Percentiles rank a stretch among this genome's conserved stretches.
Evolutionary conservation across 2,888 invertebrate genomes (phyloP).

Genomic region (Lordiphosa andalusiaca): DNA sequence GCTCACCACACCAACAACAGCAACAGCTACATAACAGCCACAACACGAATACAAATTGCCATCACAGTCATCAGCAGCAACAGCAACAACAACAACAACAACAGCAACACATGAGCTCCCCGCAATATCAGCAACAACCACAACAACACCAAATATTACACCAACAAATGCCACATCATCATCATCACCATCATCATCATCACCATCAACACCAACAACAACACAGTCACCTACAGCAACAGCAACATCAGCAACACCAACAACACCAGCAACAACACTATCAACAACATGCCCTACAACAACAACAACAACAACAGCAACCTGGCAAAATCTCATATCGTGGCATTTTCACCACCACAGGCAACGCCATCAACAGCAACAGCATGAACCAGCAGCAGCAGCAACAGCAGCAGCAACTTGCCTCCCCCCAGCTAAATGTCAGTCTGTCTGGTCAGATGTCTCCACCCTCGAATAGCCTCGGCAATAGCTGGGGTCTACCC

Average conservation of each 20-base stretch:
- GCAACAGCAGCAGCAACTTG: conserved; percentile 73
- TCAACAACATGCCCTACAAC: conserved; percentile 70
- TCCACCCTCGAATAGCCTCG: conserved; percentile 83
- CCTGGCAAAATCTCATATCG: conserved; percentile 84
- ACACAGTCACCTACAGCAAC: conserved; percentile 55
- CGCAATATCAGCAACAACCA: conserved; percentile 75
- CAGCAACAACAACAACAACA: conserved; percentile 72
- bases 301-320: conserved; percentile 74
- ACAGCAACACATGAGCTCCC: conserved; percentile 68
- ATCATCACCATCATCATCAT: conserved; percentile 59
- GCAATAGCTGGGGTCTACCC: conserved; percentile 87
- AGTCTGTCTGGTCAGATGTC: conserved; percentile 81
- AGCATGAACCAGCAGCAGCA: conserved; percentile 65
- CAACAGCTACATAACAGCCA: conserved; percentile 76
- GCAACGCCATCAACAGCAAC: conserved; percentile 80
- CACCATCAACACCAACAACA: conserved; percentile 68
- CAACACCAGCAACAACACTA: conserved; percentile 63
- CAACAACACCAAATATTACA: conserved; percentile 79
- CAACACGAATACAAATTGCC: conserved; percentile 58
- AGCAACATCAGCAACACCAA: conserved; percentile 56
- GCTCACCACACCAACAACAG: conserved; percentile 61
- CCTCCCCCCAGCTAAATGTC: conserved; percentile 78
- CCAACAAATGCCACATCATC: conserved; percentile 67
- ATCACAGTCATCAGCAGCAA: conserved; percentile 60
- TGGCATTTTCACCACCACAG: conserved; percentile 87